Base-by-base conservation (phyloP, 2,888 invertebrate species). In the Lithosia quadra region DNA sequence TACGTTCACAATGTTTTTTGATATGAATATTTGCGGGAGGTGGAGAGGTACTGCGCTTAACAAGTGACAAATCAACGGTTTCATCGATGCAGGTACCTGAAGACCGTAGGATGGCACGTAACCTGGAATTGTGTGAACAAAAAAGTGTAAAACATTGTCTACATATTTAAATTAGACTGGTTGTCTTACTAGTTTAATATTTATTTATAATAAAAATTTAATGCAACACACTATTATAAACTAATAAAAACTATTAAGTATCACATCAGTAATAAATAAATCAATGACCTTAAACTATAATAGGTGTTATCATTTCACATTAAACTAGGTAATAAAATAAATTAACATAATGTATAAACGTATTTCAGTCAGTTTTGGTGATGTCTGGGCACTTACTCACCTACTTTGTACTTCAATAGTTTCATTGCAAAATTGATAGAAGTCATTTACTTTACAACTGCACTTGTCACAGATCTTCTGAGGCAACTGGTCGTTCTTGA, bases 391-490 rank as follows among this genome's bases (percentile, higher is more conserved):
- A 70, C 66, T 63, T 69, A 91, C 88, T 83, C 89, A 95, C 91
- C 96, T 96, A 77, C 96, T 96, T 83, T 97, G 97, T 55, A 96
- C 95, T 88, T 96, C 96, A 13, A 96, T 95, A 64, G 96, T 96
- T 81, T 96, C 96, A 84, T 96, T 97, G 92, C 96, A 97, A 90
- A 97, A 97, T 88, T 96, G 96, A 89, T 97, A 97, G 81, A 96
- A 94, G 88, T 96, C 95, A 84, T 97, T 97, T 85, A 97, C 95
- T 94, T 97, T 97, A 86, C 96, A 96, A 88, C 96, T 96, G 88
- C 97, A 97, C 77, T 95, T 96, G 88, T 97, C 96, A 87, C 97
- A 97, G 81, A 97, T 96, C 88, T 96, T 96, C 90, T 97, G 96
- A 65, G 97, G 97, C 83, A 97, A 92, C 84, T 95, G 95, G 88